phyloP scores from a whole-genome alignment of 2,113 vertebrate species.

The Brachionichthys hirsutus region DNA sequence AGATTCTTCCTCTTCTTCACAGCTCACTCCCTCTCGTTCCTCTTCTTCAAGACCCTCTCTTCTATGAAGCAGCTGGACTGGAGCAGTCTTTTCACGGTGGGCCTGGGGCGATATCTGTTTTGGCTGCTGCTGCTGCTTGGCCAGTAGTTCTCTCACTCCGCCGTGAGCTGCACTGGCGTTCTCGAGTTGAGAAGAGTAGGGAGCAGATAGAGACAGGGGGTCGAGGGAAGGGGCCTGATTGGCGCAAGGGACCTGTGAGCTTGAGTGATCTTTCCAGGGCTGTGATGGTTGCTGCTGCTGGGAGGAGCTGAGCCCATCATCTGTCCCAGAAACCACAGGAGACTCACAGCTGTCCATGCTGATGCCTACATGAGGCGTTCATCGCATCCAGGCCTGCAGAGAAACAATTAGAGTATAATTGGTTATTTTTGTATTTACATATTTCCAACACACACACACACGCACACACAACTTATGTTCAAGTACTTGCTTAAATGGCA shows the following conservation, averaged over 20 bases:
- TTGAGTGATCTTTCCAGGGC: conserved; percentile 93
- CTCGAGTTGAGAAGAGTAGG: conserved; percentile 74
- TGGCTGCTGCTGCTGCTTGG: conserved; percentile 71
- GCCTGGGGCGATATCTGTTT: conserved; percentile 67
- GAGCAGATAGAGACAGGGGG: conserved; percentile 75
- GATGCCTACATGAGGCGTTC: conserved; percentile 96
- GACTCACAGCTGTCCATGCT: conserved; percentile 99
- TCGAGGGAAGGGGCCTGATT: conserved; percentile 89
- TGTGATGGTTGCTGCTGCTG: conserved; percentile 86
- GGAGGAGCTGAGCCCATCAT: conserved; percentile 94
- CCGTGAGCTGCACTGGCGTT: conserved; percentile 69
- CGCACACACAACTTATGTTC: conserved; percentile 9
- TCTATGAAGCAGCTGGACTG: conserved; percentile 70
- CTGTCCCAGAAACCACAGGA: conserved; percentile 98
- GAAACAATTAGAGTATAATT: conserved; percentile 36
- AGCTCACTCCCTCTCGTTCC: conserved; percentile 82
- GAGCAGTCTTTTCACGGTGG: conserved; percentile 63
- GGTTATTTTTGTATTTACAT: conserved; percentile 6
- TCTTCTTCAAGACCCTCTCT: conserved; percentile 81
- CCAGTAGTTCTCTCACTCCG: conserved; percentile 74
- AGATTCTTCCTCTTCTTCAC: conserved; percentile 88
- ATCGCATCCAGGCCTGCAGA: conserved; percentile 93
- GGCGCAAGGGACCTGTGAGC: conserved; percentile 88
- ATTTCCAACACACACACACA: background rate
- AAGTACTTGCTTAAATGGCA: conserved; percentile 20